phyloP scores from a whole-genome alignment of 2,888 invertebrate genomes.

The Synanthedon tipuliformis region DNA sequence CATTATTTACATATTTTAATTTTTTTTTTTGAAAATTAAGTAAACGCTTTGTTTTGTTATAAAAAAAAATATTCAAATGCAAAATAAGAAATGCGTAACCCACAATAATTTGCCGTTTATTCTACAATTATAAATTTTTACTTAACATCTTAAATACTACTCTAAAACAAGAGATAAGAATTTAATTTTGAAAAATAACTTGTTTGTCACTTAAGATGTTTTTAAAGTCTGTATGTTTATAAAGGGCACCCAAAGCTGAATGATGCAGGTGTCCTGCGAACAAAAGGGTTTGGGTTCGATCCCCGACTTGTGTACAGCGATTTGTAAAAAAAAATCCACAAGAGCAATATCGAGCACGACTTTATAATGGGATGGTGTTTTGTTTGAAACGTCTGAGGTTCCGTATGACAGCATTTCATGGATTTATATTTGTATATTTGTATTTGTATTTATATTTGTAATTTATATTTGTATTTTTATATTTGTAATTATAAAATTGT shows the following conservation, averaged over 20 bases:
- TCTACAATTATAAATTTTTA: neutral
- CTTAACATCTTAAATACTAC: neutral
- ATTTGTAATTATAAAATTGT: too few species aligned
- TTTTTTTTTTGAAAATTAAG: neutral
- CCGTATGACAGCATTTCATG: neutral
- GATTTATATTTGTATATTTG: too few species aligned
- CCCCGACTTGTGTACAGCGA: constrained; percentile 42
- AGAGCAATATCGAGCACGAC: neutral
- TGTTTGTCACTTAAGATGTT: constrained; percentile 16
- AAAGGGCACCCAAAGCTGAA: constrained; percentile 59
- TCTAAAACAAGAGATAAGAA: neutral
- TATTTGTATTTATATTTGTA: too few species aligned
- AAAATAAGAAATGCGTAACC: neutral
- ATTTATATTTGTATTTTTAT: too few species aligned
- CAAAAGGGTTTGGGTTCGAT: constrained; percentile 58
- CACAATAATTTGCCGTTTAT: neutral
- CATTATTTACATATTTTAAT: neutral
- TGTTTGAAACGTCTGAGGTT: neutral
- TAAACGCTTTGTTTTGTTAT: neutral
- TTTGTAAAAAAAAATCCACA: constrained; percentile 28
- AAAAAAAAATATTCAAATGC: neutral
- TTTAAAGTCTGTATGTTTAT: constrained; percentile 29
- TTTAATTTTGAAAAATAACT: neutral
- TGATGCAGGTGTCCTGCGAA: constrained; percentile 59
- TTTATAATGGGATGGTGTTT: neutral